Evolutionary conservation across 2,113 vertebrate species (phyloP).

Genomic region (Craseonycteris thonglongyai): DNA sequence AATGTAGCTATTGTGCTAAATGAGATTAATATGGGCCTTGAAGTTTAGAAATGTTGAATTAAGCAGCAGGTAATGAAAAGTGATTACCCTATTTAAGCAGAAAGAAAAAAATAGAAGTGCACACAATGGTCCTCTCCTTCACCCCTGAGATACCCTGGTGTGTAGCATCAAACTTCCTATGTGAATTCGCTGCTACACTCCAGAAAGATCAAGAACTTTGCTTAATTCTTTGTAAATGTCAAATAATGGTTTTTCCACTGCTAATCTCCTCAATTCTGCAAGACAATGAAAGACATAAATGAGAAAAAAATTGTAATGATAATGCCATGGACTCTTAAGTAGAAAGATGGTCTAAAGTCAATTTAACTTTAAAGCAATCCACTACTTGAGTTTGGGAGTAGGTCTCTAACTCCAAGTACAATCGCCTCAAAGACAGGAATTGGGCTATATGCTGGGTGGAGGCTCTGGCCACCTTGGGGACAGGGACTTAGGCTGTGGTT

Average conservation of each 20-base stretch:
- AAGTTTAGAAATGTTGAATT: background rate
- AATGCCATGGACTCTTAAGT: background rate
- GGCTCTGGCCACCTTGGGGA: background rate
- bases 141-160: background rate
- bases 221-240: background rate
- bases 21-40: background rate
- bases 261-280: background rate
- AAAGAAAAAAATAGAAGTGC: background rate
- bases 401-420: background rate
- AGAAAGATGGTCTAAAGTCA: background rate
- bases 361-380: background rate
- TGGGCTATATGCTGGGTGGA: background rate
- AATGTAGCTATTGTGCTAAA: background rate
- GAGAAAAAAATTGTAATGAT: background rate
- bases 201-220: background rate
- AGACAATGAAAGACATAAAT: background rate
- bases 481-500: background rate
- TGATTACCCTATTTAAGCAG: slow-evolving; percentile 3
- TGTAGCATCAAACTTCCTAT: background rate
- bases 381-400: background rate
- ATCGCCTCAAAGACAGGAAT: background rate
- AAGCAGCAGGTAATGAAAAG: slow-evolving; percentile 8
- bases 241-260: background rate
- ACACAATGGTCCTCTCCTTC: background rate
- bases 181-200: background rate